These are phyloP conservation scores for Pachycephala philippinensis DNA, from an alignment of 2,113 vertebrate species.

Conservation along the genomic window DNA sequence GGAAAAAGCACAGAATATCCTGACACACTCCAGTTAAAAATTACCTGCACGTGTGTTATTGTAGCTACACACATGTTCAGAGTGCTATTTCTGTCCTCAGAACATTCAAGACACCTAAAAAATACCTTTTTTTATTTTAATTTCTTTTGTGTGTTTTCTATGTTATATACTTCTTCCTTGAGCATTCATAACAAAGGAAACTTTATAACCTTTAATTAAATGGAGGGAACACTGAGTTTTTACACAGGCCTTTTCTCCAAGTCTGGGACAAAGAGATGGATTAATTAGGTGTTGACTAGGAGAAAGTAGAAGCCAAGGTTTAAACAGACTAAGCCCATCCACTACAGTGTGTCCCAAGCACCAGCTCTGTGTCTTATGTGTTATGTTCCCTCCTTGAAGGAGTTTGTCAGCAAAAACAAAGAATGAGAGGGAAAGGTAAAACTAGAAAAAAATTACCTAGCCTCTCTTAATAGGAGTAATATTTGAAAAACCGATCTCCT, in stretches of 20 bases:
- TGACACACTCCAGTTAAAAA: background rate
- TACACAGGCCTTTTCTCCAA: background rate
- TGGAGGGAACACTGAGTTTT: background rate
- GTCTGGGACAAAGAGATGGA: background rate
- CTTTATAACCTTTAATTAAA: background rate
- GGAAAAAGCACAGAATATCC: background rate
- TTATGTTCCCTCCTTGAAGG: background rate
- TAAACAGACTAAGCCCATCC: background rate
- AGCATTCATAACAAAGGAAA: background rate
- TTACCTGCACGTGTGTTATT: background rate
- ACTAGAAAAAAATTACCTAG: background rate
- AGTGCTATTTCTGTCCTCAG: background rate
- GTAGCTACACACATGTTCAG: background rate
- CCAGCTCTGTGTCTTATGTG: background rate
- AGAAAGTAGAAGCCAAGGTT: background rate
- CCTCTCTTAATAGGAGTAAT: background rate
- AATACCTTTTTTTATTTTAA: background rate
- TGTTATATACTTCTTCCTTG: background rate
- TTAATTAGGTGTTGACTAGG: background rate
- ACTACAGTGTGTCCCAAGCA: background rate
- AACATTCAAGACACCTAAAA: background rate
- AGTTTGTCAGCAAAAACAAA: background rate
- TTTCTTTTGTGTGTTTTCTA: background rate
- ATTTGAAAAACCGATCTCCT: background rate
- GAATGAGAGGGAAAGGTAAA: background rate